phyloP scores from a whole-genome alignment of 2,113 vertebrate genomes.

The Atherinomorus stipes region DNA sequence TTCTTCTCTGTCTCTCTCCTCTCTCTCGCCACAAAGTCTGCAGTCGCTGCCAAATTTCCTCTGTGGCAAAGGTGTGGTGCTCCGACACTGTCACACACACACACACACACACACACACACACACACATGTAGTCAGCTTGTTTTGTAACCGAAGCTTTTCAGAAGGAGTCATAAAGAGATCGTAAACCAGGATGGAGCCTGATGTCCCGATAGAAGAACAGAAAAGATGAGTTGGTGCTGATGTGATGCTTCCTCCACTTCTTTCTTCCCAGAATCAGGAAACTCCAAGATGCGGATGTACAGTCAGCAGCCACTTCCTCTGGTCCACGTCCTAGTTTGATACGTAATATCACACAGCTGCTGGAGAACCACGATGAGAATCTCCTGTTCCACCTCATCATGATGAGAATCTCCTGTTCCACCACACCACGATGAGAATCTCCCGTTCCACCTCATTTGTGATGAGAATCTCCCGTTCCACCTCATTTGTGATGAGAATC shows the following conservation, averaged over 20 bases:
- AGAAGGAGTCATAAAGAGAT: background rate
- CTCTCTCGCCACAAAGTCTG: conserved; percentile 83
- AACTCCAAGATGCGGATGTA: no score
- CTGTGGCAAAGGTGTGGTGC: conserved; percentile 88
- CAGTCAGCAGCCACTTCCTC: no score
- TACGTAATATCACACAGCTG: no score
- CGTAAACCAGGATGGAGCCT: background rate
- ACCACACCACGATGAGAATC: no score
- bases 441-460: no score
- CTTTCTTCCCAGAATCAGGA: background rate
- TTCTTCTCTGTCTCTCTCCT: conserved; percentile 48
- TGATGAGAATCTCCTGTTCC: no score
- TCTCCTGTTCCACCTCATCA: no score
- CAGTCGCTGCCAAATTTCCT: conserved; percentile 85
- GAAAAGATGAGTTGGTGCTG: background rate
- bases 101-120: conserved; percentile 13
- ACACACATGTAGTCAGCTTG: conserved; percentile 22
- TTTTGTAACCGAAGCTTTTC: conserved; percentile 1
- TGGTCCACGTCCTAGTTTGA: no score
- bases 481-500: no score
- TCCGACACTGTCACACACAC: conserved; percentile 48
- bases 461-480: no score
- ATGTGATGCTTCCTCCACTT: conserved; percentile 1
- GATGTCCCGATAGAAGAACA: background rate
- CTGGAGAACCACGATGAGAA: no score